Evolutionary conservation across 1,140 invertebrate species (phyloP).

Genomic region (Vanessa tameamea): DNA sequence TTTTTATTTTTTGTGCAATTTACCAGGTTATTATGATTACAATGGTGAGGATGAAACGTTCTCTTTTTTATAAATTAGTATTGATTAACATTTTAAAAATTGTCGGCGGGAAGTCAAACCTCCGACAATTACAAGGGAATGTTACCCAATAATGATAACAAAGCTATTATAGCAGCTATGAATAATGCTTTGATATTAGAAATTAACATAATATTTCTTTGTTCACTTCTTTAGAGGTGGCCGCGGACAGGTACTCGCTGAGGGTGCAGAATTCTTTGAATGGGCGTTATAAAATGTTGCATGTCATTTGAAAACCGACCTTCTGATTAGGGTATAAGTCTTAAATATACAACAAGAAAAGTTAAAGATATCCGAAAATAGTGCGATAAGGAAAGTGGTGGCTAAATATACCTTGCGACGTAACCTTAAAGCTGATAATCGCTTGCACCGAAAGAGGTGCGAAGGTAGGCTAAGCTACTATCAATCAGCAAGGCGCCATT

Average conservation of each 20-base stretch:
- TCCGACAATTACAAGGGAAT: conserved; percentile 65
- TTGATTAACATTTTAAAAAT: conserved; percentile 52
- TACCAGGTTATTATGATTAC: conserved; percentile 39
- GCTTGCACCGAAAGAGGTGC: conserved; percentile 46
- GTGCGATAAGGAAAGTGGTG: conserved; percentile 21
- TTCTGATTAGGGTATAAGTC: conserved; percentile 33
- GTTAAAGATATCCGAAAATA: conserved; percentile 27
- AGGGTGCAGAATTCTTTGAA: conserved; percentile 80
- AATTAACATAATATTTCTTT: conserved; percentile 80
- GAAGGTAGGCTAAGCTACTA: conserved; percentile 71
- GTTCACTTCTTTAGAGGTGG: conserved; percentile 73
- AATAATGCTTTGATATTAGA: conserved; percentile 74
- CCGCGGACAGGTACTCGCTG: conserved; percentile 76
- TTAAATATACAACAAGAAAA: conserved; percentile 33
- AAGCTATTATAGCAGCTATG: conserved; percentile 76
- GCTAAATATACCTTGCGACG: conserved; percentile 28
- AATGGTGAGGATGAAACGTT: conserved; percentile 51
- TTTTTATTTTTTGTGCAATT: neutral
- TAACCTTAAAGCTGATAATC: conserved; percentile 44
- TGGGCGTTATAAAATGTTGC: conserved; percentile 53
- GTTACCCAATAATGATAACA: conserved; percentile 77
- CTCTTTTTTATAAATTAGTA: conserved; percentile 38
- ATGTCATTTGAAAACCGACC: conserved; percentile 33
- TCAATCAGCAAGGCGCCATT: conserved; percentile 79
- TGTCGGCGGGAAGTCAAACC: conserved; percentile 47